Conservation (phyloP, 2,797 vertebrate genomes). For the Typhlichthys eigenmanni region DNA sequence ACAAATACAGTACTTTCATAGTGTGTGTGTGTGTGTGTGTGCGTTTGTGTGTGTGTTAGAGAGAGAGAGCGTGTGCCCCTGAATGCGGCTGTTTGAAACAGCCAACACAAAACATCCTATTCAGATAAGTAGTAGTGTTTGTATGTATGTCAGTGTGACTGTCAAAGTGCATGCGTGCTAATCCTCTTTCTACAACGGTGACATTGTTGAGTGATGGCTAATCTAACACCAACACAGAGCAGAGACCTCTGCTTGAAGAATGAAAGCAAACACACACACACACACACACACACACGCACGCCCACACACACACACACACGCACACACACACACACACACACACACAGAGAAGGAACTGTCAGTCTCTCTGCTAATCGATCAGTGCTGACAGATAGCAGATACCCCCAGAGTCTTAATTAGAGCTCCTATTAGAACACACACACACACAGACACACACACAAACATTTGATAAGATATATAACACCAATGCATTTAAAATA, state of each 20-base stretch:
- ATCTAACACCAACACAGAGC: conserved; percentile 44
- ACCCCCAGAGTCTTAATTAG: conserved; percentile 83
- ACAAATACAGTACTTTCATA: too few species aligned
- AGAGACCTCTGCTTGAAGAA: conserved; percentile 25
- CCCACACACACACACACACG: conserved; percentile 32
- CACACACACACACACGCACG: conserved; percentile 22
- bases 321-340: conserved; percentile 37
- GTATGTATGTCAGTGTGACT: background rate
- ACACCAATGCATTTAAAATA: conserved; percentile 25
- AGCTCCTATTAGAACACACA: conserved; percentile 71
- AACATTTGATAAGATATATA: conserved; percentile 22
- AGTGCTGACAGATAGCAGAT: conserved; percentile 78
- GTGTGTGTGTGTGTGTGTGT: background rate
- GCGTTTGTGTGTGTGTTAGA: background rate
- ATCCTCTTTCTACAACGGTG: conserved; percentile 19
- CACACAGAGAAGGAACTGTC: conserved; percentile 67
- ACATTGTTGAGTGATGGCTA: conserved; percentile 38
- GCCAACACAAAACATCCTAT: background rate
- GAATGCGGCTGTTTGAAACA: background rate
- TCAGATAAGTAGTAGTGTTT: background rate
- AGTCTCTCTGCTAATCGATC: conserved; percentile 75
- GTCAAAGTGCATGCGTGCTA: conserved; percentile 19
- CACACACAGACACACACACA: conserved; percentile 18
- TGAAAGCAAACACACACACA: conserved; percentile 27
- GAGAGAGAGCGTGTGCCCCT: too few species aligned